Evolutionary conservation across 2,888 invertebrate species (phyloP), one percentile per base, ranked within the genome.

Genomic region (Gymnocheta viridis): DNA sequence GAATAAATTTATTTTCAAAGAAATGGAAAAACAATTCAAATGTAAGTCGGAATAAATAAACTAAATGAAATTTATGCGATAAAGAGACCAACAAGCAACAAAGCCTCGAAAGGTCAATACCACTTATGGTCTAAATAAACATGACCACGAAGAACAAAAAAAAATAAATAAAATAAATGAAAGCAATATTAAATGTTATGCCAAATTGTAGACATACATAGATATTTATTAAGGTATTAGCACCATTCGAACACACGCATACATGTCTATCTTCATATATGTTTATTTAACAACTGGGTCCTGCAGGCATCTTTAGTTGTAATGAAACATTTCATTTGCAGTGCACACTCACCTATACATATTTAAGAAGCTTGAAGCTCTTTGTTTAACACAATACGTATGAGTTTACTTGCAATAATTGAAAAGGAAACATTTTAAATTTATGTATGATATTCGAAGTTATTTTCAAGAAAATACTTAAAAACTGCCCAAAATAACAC

Each of bases 161-260:
- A 19, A 54, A 56, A 54, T 14, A 64, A 64, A 2, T 29, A 60
- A 19, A 44, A 32, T 9, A 38, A 72, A 56, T 22, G 29, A 58
- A 32, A 35, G 7, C 7, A 6, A 67, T 19, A 56, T 66, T 51
- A 54, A 67, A 80, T 69, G 17, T 51, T 64, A 58, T 47, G 47
- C 35, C 27, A 79, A 79, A 72, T 49, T 27, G n/a, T n/a, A n/a
- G n/a, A 35, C 29, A 70, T 32, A 60, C 60, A 44, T 24, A 64
- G n/a, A 54, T 69, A 78, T 82, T 78, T 78, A 73, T 73, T 69
- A 69, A 69, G 78, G 67, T 67, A 78, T 73, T 44, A 73, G 41
- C 54, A 72, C 17, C 24, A 56, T 35, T 67, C n/a, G n/a, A 29
- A 64, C 32, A 51, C 2, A 17, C 32, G 10, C 54, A 35, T 4